Conservation (phyloP, 2,797 vertebrate genomes). For the Anas georgica region DNA sequence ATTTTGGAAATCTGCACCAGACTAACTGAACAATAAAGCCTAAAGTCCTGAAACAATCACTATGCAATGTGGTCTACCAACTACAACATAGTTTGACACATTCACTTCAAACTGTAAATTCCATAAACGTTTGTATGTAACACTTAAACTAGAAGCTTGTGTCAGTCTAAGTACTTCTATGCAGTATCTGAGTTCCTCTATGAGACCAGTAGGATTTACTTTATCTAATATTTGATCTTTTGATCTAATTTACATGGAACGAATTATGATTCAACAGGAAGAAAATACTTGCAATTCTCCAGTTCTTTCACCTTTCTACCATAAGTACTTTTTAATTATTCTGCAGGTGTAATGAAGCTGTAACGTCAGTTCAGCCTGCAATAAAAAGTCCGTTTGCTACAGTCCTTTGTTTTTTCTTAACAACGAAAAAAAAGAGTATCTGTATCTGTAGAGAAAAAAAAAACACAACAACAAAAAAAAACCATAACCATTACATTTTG, state of each 20-base stretch:
- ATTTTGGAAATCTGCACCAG: not conserved
- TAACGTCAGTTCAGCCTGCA: not conserved
- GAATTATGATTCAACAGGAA: not conserved
- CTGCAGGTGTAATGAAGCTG: not conserved
- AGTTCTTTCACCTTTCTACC: not conserved
- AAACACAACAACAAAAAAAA: not conserved
- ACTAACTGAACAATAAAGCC: not conserved
- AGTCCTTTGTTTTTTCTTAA: not conserved
- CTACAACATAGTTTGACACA: not conserved
- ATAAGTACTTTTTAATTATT: not conserved
- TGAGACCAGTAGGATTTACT: no score
- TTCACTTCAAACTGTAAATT: not conserved
- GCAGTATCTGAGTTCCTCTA: not conserved
- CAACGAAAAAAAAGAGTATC: not conserved
- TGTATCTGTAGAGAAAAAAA: not conserved
- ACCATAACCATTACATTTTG: accelerated
- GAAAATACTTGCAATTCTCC: not conserved
- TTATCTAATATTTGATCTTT: not conserved
- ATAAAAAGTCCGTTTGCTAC: not conserved
- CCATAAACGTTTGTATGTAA: not conserved
- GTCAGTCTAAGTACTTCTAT: not conserved
- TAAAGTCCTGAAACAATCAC: not conserved
- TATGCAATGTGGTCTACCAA: not conserved
- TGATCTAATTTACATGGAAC: not conserved
- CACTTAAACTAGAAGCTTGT: not conserved